Evolutionary conservation across 2,888 invertebrate species (phyloP).

Genomic region (Lordiphosa andalusiaca): DNA sequence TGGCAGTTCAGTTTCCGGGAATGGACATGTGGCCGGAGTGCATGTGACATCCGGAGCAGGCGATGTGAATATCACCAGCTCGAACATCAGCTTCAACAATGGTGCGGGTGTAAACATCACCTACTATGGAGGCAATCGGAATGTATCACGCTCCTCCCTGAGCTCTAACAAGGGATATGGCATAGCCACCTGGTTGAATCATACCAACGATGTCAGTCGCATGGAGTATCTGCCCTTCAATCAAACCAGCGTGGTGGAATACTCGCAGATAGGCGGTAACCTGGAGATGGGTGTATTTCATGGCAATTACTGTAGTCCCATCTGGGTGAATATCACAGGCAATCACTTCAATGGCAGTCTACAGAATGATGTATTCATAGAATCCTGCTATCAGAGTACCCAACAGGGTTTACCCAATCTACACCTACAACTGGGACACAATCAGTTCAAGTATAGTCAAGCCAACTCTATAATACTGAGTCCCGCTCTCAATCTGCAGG

Average conservation of each 20-base stretch:
- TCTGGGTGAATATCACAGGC: constrained; percentile 95
- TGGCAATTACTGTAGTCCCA: constrained; percentile 94
- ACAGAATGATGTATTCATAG: constrained; percentile 89
- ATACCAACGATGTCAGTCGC: constrained; percentile 83
- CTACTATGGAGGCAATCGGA: constrained; percentile 95
- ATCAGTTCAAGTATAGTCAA: constrained; percentile 88
- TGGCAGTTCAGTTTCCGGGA: constrained; percentile 90
- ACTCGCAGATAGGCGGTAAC: constrained; percentile 93
- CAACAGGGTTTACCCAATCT: constrained; percentile 81
- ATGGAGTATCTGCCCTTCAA: constrained; percentile 90
- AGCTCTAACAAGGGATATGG: constrained; percentile 94
- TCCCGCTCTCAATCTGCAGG: constrained; percentile 90
- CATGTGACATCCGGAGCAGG: constrained; percentile 95
- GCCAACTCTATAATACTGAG: constrained; percentile 88
- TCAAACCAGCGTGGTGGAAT: constrained; percentile 92
- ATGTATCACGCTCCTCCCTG: constrained; percentile 92
- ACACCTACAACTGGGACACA: constrained; percentile 91
- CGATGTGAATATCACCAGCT: constrained; percentile 95
- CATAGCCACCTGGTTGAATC: constrained; percentile 93
- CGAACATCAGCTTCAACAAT: constrained; percentile 92
- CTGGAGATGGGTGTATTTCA: constrained; percentile 93
- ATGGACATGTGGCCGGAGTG: constrained; percentile 94
- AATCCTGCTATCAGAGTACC: constrained; percentile 87
- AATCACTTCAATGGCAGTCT: constrained; percentile 91
- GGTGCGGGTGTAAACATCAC: constrained; percentile 98